phyloP scores from a whole-genome alignment of 2,888 invertebrate species.

The Cheilosia pagana region DNA sequence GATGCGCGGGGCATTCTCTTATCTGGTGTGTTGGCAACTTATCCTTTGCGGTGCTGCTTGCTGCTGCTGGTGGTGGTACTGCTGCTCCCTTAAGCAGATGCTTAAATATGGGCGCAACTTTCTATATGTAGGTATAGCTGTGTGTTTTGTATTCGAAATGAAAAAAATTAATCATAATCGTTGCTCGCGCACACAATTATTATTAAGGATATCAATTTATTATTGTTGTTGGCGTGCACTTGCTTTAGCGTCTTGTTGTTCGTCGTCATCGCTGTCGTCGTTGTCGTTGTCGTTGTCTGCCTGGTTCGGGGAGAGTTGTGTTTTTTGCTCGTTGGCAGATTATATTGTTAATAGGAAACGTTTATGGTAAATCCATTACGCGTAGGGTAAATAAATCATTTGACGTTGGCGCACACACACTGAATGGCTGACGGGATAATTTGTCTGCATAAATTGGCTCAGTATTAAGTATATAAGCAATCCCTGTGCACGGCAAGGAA shows the following conservation, averaged over 20 bases:
- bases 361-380: conserved; percentile 66
- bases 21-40: conserved; percentile 52
- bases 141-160: conserved; percentile 47
- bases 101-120: conserved; percentile 39
- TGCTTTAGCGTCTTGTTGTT: not conserved
- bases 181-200: conserved; percentile 58
- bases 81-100: conserved; percentile 28
- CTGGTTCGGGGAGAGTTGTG: conserved; percentile 3
- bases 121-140: not conserved
- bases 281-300: not conserved
- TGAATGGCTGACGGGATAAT: conserved; percentile 56
- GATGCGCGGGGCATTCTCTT: conserved; percentile 24
- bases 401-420: conserved; percentile 6
- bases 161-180: conserved; percentile 71
- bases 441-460: conserved; percentile 64
- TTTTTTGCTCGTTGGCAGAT: conserved; percentile 46
- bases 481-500: not conserved
- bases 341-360: conserved; percentile 58
- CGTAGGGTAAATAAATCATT: conserved; percentile 66
- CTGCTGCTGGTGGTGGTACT: not conserved
- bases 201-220: conserved; percentile 48
- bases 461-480: conserved; percentile 8
- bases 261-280: not conserved
- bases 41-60: conserved; percentile 19
- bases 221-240: conserved; percentile 8